Evolutionary conservation across 2,888 invertebrate genomes (phyloP), one percentile per base, ranked within the genome.

Genomic region (Leptinotarsa peninsularis): DNA sequence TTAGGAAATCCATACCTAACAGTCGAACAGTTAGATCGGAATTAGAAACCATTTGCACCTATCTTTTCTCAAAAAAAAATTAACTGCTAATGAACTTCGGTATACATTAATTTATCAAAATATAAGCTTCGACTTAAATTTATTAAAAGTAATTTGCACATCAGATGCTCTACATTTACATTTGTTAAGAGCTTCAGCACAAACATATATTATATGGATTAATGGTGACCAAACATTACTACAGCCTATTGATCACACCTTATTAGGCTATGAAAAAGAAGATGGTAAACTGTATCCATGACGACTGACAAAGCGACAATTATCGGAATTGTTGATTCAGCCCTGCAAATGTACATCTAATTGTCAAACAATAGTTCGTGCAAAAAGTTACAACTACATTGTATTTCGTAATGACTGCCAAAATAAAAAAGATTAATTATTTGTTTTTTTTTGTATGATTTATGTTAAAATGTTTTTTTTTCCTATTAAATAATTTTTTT

Each of bases 141-240:
- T 78, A 75, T 72, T 78, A 67, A 81, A 75, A 82, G 68, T 82
- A 68, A 82, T 80, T 70, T 82, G 81, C 73, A 82, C 75, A 72
- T 83, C 79, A 79, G 79, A 80, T 81, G 78, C 75, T 71, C 50
- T 67, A 52, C 75, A 82, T 80, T 81, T 79, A 72, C 79, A 82
- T 81, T 77, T 73, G 27, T 81, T 81, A 79, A 80, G 77, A 72
- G 82, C 81, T 80, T 73, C 79, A 79, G 81, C 75, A 81, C 80
- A 81, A 81, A n/a, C n/a, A n/a, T n/a, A n/a, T n/a, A n/a, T 27
- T 79, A 43, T 81, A 71, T 81, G 79, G 79, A 79, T 75, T 77
- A 79, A 81, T 81, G 79, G 79, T 77, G 71, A 81, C 66, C 76
- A 78, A 80, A 78, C 78, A 73, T 73, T 66, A 81, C 67, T 81